Conservation (phyloP, 2,113 vertebrate species). For the Sylvietta virens region DNA sequence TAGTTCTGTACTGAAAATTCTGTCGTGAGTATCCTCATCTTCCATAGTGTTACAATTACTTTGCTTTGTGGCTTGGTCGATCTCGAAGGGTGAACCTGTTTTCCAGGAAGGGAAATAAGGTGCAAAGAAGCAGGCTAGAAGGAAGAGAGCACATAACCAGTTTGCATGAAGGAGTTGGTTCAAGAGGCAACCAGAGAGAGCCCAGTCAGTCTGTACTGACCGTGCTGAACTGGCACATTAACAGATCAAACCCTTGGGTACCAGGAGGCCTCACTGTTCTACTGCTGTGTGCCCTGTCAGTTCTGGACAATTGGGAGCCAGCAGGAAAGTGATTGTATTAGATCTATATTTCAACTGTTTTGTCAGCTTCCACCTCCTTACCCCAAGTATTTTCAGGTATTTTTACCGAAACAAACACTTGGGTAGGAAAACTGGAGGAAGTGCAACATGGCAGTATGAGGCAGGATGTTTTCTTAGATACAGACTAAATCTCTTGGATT, state of each 20-base stretch:
- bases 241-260: background rate
- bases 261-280: background rate
- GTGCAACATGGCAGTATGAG: background rate
- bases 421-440: background rate
- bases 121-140: background rate
- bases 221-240: background rate
- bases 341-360: rapidly evolving
- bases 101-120: background rate
- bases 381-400: background rate
- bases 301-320: background rate
- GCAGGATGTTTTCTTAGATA: background rate
- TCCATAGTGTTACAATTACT: background rate
- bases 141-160: background rate
- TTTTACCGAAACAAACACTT: background rate
- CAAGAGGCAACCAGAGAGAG: background rate
- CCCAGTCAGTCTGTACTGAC: background rate
- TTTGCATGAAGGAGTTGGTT: background rate
- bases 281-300: background rate
- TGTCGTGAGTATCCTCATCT: background rate
- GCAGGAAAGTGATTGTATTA: background rate
- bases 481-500: background rate
- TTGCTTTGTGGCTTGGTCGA: background rate
- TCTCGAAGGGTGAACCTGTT: background rate
- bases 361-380: background rate
- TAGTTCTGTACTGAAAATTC: background rate